Evolutionary conservation across 2,888 invertebrate genomes (phyloP).

Genomic region (Tachina fera): DNA sequence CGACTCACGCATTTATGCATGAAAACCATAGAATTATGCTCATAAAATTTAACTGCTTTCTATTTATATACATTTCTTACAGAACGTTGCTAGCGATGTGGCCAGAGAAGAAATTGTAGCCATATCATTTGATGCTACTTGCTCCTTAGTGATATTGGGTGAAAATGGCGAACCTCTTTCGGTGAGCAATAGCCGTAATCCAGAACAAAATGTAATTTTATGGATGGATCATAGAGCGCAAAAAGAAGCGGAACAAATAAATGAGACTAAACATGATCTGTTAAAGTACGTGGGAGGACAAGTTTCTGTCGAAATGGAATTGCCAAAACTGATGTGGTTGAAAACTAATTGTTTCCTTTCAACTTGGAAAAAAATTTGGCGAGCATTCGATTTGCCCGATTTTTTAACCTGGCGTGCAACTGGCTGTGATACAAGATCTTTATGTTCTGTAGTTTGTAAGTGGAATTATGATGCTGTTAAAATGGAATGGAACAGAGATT

Average conservation of each 20-base stretch:
- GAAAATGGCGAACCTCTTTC: constrained; percentile 87
- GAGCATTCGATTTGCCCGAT: constrained; percentile 96
- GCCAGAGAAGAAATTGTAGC: constrained; percentile 87
- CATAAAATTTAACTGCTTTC: constrained; percentile 7
- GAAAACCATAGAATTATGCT: neutral
- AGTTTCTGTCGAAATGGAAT: constrained; percentile 98
- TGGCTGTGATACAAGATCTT: constrained; percentile 89
- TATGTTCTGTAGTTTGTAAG: constrained; percentile 96
- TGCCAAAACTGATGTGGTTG: constrained; percentile 96
- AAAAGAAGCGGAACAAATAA: constrained; percentile 91
- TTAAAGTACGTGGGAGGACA: constrained; percentile 94
- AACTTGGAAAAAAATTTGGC: constrained; percentile 87
- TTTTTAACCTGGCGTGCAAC: constrained; percentile 97
- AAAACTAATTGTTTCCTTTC: constrained; percentile 88
- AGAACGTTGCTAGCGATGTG: constrained; percentile 86
- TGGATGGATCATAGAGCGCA: constrained; percentile 97
- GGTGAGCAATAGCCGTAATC: constrained; percentile 87
- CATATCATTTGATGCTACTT: constrained; percentile 97
- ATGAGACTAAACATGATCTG: constrained; percentile 88
- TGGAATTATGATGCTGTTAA: constrained; percentile 92
- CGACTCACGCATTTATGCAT: no score
- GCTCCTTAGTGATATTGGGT: constrained; percentile 93
- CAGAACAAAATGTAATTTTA: constrained; percentile 92
- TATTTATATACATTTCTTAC: constrained; percentile 72
- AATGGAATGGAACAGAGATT: constrained; percentile 89